Conservation (phyloP, 2,113 vertebrate genomes). For the Orycteropus afer region DNA sequence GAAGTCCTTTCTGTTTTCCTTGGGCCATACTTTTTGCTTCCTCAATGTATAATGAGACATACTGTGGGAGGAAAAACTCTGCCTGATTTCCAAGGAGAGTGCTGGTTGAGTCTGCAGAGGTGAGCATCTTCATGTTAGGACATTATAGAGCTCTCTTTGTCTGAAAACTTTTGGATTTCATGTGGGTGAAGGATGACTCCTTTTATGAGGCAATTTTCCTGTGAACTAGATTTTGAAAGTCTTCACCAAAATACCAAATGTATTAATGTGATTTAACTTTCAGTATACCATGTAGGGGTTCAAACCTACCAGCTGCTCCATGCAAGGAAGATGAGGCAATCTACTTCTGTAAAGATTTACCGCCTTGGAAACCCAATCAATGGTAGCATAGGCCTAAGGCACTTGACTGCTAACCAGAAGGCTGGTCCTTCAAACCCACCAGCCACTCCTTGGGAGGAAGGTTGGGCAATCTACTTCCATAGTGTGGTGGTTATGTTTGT, state of each 20-base stretch:
- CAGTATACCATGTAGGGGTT: neutral
- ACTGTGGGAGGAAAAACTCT: neutral
- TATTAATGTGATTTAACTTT: neutral
- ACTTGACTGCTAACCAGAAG: too few relatives aligned
- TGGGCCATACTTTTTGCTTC: neutral
- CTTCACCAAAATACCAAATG: neutral
- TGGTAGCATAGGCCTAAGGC: too few relatives aligned
- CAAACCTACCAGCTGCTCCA: too few relatives aligned
- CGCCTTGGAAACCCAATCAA: too few relatives aligned
- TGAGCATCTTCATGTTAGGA: neutral
- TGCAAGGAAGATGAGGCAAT: too few relatives aligned
- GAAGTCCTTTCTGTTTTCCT: neutral
- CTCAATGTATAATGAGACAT: neutral
- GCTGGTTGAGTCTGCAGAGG: neutral
- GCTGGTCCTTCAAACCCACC: too few relatives aligned
- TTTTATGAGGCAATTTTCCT: neutral
- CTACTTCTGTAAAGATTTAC: too few relatives aligned
- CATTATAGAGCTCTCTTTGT: accelerated
- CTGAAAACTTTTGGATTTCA: neutral
- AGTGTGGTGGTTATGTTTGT: too few relatives aligned
- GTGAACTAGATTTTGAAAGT: conserved; percentile 16
- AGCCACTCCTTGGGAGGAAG: too few relatives aligned
- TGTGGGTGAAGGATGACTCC: neutral
- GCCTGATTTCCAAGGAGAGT: accelerated
- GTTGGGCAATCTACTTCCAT: too few relatives aligned